phyloP scores from a whole-genome alignment of 2,113 vertebrate genomes.

The Danio rerio region GRCz12tu NC_133176.1:28840001-28840500 shows the following conservation, averaged over 20 bases:
- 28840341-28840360: constrained; percentile 57
- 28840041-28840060: constrained; percentile 8
- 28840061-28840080: constrained; percentile 14
- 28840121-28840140: constrained; percentile 68
- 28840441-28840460: neutral
- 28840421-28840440: neutral
- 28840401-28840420: neutral
- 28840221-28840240: constrained; percentile 88
- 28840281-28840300: constrained; percentile 79
- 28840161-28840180: constrained; percentile 55
- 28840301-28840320: constrained; percentile 75
- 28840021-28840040: neutral
- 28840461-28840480: neutral
- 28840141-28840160: constrained; percentile 62
- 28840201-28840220: constrained; percentile 88
- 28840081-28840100: constrained; percentile 53
- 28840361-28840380: neutral
- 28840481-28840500: neutral
- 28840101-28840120: constrained; percentile 61
- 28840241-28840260: constrained; percentile 84
- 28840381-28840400: neutral
- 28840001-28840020: constrained; percentile 31
- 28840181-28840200: constrained; percentile 75
- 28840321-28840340: constrained; percentile 62
- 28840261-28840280: constrained; percentile 87